phyloP scores from a whole-genome alignment of 2,888 invertebrate species.

The Brachypterus glaber region DNA sequence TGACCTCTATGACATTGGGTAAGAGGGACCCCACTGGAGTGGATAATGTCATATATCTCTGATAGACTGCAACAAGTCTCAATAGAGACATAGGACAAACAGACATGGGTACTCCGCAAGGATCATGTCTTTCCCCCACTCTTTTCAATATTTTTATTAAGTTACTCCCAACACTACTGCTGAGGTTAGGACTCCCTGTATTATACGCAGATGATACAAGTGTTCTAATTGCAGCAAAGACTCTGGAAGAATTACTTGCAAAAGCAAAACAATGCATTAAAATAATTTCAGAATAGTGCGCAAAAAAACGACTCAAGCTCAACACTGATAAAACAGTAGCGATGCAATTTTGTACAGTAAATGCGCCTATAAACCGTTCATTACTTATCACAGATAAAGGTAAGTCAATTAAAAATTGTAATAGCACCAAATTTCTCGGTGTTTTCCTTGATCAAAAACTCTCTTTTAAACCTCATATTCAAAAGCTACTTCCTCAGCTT shows the following conservation, averaged over 20 bases:
- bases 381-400: background rate
- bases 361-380: too few species aligned
- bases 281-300: background rate
- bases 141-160: background rate
- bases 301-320: too few species aligned
- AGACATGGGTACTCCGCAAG: background rate
- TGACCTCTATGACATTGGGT: background rate
- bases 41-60: too few species aligned
- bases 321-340: too few species aligned
- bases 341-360: too few species aligned
- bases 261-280: background rate
- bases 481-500: too few species aligned
- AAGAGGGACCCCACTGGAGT: background rate
- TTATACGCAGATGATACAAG: background rate
- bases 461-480: too few species aligned
- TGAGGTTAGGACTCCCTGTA: background rate
- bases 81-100: background rate
- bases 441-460: background rate
- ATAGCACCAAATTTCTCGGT: background rate
- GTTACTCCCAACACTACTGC: background rate
- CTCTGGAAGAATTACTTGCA: background rate
- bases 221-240: background rate
- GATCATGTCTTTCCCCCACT: background rate
- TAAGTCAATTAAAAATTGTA: background rate
- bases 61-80: too few species aligned